Conservation (phyloP, 1,140 invertebrate species). For the Leucophenga varia region DNA sequence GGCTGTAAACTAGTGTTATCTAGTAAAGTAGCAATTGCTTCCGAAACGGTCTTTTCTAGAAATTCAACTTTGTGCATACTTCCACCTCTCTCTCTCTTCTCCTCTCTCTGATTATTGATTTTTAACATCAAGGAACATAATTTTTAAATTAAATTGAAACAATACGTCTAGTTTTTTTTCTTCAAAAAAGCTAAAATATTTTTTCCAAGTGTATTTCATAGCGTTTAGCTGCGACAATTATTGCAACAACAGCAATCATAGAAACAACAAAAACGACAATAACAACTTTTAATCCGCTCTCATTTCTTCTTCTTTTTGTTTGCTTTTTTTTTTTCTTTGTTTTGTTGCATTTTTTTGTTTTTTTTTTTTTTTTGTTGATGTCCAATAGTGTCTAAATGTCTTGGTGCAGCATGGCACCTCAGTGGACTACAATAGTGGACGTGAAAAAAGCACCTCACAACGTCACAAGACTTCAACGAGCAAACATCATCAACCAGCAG, state of each 20-base stretch:
- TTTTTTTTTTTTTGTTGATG: background rate
- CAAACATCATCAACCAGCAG: slow-evolving; percentile 21
- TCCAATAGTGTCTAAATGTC: slow-evolving; percentile 69
- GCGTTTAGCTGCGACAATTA: background rate
- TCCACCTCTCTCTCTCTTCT: too few relatives aligned
- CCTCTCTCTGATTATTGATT: too few relatives aligned
- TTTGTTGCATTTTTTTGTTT: background rate
- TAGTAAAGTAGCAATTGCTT: too few relatives aligned
- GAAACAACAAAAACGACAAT: slow-evolving; percentile 1
- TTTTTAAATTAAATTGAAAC: too few relatives aligned
- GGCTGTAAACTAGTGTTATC: too few relatives aligned
- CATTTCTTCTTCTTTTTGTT: background rate
- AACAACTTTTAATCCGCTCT: background rate
- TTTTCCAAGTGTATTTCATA: too few relatives aligned
- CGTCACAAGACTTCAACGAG: slow-evolving; percentile 33
- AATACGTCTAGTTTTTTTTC: too few relatives aligned
- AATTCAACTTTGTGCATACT: too few relatives aligned
- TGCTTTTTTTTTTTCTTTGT: slow-evolving; percentile 1
- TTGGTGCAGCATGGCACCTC: slow-evolving; percentile 74
- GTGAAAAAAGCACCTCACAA: slow-evolving; percentile 21
- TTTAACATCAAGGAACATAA: too few relatives aligned
- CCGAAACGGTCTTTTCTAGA: too few relatives aligned
- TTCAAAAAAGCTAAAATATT: too few relatives aligned
- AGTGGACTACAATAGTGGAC: slow-evolving; percentile 59
- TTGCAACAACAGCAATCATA: slow-evolving; percentile 1